A percentile compares a stretch with the other conserved stretches of the same genome.
Conservation (phyloP, 2,888 invertebrate genomes). For the Heliconius erato region DNA sequence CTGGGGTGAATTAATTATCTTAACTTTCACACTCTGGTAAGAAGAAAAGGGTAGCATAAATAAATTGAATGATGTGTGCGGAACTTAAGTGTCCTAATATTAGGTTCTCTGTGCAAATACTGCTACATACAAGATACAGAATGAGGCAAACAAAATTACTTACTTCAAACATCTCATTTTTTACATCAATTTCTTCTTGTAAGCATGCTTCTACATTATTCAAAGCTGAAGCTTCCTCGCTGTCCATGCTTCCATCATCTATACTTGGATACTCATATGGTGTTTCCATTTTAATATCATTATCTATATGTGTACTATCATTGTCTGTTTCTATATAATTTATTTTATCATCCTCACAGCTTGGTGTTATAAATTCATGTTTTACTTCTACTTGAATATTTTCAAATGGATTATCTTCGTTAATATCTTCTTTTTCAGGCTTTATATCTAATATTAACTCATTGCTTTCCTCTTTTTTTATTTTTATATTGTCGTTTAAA, state of each 20-base stretch:
- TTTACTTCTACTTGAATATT: constrained; percentile 38
- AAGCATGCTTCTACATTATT: constrained; percentile 76
- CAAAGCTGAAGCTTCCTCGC: constrained; percentile 71
- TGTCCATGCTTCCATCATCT: constrained; percentile 74
- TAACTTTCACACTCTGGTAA: neutral
- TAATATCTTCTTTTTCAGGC: constrained; percentile 29
- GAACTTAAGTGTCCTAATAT: too few species aligned
- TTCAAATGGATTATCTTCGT: constrained; percentile 36
- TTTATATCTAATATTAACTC: constrained; percentile 38
- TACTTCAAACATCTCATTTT: constrained; percentile 65
- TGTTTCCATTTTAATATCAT: constrained; percentile 65
- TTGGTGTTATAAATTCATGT: constrained; percentile 41
- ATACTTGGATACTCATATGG: constrained; percentile 70
- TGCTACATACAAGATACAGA: too few species aligned
- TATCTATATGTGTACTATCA: constrained; percentile 40
- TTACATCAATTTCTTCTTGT: constrained; percentile 67
- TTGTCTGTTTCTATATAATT: constrained; percentile 36
- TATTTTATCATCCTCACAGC: constrained; percentile 32
- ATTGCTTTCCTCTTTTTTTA: constrained; percentile 41
- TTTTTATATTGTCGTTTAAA: constrained; percentile 28
- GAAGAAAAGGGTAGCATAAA: neutral
- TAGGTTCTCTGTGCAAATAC: too few species aligned
- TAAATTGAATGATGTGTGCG: too few species aligned
- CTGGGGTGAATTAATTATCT: neutral
- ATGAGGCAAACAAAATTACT: constrained; percentile 39